Conservation (phyloP, 1,140 invertebrate species). For the Tigriopus japonicus region DNA sequence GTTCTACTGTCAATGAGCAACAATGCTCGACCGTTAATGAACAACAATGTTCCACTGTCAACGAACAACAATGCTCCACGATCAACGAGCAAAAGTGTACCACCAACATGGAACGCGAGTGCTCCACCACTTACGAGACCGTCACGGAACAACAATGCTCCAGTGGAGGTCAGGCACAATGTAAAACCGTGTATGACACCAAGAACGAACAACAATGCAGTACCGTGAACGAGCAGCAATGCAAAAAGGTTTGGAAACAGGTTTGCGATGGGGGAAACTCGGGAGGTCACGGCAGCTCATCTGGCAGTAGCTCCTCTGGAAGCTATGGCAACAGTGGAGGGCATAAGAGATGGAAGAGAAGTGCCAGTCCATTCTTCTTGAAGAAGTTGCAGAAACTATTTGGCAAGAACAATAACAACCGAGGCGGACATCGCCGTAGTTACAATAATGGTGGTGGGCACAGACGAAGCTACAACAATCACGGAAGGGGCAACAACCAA, state of each 20-base stretch:
- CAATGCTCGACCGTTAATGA: constrained; percentile 7
- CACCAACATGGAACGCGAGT: constrained; percentile 5
- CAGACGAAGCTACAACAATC: no score
- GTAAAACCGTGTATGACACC: constrained; percentile 11
- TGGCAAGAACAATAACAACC: not conserved
- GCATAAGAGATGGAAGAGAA: not conserved
- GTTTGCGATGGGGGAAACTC: not conserved
- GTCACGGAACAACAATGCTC: constrained; percentile 1
- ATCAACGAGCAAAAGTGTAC: constrained; percentile 11
- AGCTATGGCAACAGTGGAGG: no score
- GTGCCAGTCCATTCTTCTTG: not conserved
- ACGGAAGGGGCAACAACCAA: no score
- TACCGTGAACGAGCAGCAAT: constrained; percentile 13
- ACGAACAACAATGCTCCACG: constrained; percentile 9
- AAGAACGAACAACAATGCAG: constrained; percentile 3
- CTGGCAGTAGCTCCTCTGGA: not conserved
- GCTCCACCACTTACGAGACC: not conserved
- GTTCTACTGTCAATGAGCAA: constrained; percentile 8
- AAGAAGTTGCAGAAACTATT: not conserved
- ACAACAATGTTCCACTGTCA: constrained; percentile 10
- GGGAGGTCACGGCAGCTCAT: not conserved
- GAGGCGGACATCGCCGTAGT: not conserved
- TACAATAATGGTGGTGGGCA: no score
- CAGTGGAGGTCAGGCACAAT: constrained; percentile 3
- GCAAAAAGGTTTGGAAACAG: not conserved